Evolutionary conservation across 2,113 vertebrate species (phyloP).

Genomic region (Platycercus adscitus): DNA sequence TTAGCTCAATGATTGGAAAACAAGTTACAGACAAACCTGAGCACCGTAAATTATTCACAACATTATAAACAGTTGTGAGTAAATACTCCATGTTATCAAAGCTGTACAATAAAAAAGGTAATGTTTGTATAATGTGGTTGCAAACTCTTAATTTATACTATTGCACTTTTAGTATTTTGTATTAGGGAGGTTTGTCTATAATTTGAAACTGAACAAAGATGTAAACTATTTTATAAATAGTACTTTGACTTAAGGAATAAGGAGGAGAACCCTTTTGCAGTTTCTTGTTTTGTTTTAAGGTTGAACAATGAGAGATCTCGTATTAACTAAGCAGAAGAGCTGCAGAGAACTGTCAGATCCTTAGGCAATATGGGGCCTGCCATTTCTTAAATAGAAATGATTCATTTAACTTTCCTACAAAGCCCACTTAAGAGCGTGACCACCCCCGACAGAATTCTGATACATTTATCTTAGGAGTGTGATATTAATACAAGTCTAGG

Average conservation of each 20-base stretch:
- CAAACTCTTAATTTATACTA: conserved; percentile 97
- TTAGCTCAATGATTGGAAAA: conserved; percentile 82
- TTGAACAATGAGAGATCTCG: conserved; percentile 43
- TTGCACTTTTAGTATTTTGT: conserved; percentile 96
- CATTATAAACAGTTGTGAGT: conserved; percentile 86
- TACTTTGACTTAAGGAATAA: conserved; percentile 66
- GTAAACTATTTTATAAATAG: conserved; percentile 82
- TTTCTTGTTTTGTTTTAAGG: conserved; percentile 71
- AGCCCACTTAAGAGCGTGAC: not conserved
- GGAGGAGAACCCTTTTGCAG: conserved; percentile 17
- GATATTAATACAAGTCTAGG: conserved; percentile 64
- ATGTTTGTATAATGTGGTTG: conserved; percentile 92
- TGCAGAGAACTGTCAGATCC: conserved; percentile 50
- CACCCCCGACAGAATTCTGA: not conserved
- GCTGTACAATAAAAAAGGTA: conserved; percentile 87
- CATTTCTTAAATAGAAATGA: conserved; percentile 51
- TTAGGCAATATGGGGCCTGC: conserved; percentile 52
- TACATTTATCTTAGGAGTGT: conserved; percentile 39
- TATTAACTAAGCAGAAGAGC: conserved; percentile 57
- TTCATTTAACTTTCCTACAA: conserved; percentile 51
- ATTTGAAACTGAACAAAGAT: conserved; percentile 81
- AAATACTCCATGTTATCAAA: conserved; percentile 81
- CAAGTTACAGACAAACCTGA: conserved; percentile 88
- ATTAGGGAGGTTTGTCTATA: conserved; percentile 92
- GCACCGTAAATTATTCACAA: conserved; percentile 74